These are phyloP conservation scores for Stenchaetothrips biformis DNA, from an alignment of 2,888 invertebrate species.

Conservation along the genomic window DNA sequence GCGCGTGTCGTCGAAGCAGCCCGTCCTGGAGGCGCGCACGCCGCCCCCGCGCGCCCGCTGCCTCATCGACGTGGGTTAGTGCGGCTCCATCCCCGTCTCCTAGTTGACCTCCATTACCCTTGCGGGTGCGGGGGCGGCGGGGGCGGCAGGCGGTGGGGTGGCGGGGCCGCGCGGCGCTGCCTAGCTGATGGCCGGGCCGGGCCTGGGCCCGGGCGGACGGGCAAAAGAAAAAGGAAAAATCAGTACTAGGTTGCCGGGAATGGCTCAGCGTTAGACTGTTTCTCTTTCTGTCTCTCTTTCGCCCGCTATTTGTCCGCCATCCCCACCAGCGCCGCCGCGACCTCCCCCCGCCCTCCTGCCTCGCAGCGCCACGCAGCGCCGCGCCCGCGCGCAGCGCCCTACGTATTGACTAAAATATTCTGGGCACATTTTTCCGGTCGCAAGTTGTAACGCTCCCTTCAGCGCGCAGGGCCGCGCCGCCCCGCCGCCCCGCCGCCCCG, in stretches of 20 bases:
- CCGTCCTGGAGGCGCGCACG: not conserved
- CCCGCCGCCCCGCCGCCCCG: not conserved
- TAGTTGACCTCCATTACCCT: constrained; percentile 20
- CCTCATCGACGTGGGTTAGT: not conserved
- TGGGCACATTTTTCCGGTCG: constrained; percentile 24
- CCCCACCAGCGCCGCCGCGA: not conserved
- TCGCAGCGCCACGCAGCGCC: not conserved
- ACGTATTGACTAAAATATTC: constrained; percentile 23
- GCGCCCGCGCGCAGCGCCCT: not conserved
- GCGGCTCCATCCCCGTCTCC: not conserved
- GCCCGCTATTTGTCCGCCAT: not conserved
- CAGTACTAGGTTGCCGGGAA: constrained; percentile 15
- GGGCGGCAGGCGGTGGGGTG: not conserved
- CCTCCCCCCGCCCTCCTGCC: not conserved
- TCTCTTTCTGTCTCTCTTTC: constrained; percentile 24
- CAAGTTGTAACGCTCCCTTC: constrained; percentile 21
- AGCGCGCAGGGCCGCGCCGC: not conserved
- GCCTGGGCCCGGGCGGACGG: not conserved
- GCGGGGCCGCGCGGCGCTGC: not conserved
- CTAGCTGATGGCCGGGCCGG: not conserved
- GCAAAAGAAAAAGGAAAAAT: constrained; percentile 12
- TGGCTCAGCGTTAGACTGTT: constrained; percentile 20
- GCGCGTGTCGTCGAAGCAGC: too few relatives aligned
- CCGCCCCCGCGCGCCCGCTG: not conserved
- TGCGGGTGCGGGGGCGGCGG: not conserved